Conservation (phyloP, 2,113 vertebrate species). For the Apeltes quadracus region DNA sequence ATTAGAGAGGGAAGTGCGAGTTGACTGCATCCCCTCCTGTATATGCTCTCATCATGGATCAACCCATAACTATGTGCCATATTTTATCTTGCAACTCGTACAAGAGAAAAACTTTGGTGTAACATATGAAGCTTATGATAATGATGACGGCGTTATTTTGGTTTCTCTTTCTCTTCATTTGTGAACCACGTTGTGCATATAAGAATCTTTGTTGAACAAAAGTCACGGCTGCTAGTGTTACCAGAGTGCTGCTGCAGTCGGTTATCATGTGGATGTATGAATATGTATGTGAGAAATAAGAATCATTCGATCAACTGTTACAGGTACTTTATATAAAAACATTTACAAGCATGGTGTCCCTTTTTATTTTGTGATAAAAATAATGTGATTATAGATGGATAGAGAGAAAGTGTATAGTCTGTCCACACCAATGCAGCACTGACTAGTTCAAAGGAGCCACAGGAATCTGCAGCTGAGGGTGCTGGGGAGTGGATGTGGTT, state of each 20-base stretch:
- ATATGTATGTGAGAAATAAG: conserved; percentile 76
- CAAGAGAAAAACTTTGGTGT: conserved; percentile 62
- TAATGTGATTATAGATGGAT: neutral
- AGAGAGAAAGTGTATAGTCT: neutral
- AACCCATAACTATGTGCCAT: conserved; percentile 70
- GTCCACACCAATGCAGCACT: conserved; percentile 31
- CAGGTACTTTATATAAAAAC: conserved; percentile 81
- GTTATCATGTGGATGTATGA: conserved; percentile 77
- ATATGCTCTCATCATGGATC: conserved; percentile 37
- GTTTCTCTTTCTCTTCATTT: conserved; percentile 68
- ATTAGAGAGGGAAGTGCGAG: neutral
- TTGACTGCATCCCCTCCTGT: conserved; percentile 1
- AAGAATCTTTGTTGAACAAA: conserved; percentile 72
- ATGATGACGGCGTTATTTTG: conserved; percentile 48
- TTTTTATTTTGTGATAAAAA: conserved; percentile 6
- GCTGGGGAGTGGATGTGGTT: neutral
- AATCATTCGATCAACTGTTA: conserved; percentile 78
- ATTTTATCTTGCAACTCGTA: conserved; percentile 68
- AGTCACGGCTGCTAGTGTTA: conserved; percentile 67
- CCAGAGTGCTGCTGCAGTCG: conserved; percentile 73
- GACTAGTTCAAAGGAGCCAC: neutral
- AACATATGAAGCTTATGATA: conserved; percentile 56
- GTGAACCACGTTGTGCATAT: conserved; percentile 70
- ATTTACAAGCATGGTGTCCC: conserved; percentile 65
- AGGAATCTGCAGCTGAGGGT: neutral